Conservation (phyloP, 2,888 invertebrate species). For the Machimus rusticus region DNA sequence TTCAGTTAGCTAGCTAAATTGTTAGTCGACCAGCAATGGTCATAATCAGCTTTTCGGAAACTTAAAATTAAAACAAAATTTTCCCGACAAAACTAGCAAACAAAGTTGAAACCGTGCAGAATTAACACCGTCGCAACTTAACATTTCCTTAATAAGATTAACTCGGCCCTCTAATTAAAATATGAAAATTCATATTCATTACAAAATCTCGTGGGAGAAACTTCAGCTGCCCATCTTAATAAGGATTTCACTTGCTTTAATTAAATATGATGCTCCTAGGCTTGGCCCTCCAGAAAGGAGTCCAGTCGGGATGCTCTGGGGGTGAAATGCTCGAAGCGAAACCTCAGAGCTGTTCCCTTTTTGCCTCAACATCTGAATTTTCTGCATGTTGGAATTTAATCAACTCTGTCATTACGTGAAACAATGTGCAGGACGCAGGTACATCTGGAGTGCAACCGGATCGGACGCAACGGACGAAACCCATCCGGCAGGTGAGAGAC, state of each 20-base stretch:
- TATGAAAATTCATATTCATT: conserved; percentile 37
- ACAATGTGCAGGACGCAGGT: background rate
- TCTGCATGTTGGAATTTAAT: conserved; percentile 24
- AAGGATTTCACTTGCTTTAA: conserved; percentile 39
- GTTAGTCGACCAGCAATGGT: background rate
- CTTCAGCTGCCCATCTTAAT: conserved; percentile 38
- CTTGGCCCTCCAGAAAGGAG: background rate
- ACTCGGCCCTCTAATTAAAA: conserved; percentile 28
- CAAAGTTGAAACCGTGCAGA: background rate
- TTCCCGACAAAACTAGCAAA: background rate
- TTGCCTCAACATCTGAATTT: conserved; percentile 1
- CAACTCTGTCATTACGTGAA: conserved; percentile 22
- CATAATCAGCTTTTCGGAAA: background rate
- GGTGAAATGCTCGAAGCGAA: background rate
- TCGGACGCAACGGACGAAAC: background rate
- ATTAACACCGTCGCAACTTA: conserved; percentile 2
- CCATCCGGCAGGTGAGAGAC: background rate
- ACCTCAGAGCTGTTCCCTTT: conserved; percentile 21
- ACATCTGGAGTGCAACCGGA: background rate
- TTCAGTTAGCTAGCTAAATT: background rate
- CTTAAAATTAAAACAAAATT: background rate
- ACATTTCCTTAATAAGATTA: conserved; percentile 34
- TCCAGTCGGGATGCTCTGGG: background rate
- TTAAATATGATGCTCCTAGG: conserved; percentile 34
- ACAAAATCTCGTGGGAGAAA: conserved; percentile 39